Evolutionary conservation across 2,797 vertebrate species (phyloP).

Genomic region (Gymnopithys bicolor): DNA sequence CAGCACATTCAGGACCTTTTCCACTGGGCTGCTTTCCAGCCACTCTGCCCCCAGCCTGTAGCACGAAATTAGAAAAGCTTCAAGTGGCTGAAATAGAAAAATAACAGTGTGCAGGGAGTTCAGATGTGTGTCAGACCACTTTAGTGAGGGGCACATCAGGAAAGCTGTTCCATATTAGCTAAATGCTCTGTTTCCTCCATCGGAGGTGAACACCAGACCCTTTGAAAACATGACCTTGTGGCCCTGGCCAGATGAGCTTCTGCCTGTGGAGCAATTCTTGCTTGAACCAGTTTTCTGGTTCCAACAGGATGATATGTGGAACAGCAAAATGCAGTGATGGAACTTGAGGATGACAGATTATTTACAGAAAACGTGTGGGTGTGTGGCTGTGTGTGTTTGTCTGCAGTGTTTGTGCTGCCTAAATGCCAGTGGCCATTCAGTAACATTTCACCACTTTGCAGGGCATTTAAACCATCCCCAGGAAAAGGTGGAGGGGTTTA

Average conservation of each 20-base stretch:
- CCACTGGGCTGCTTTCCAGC: neutral
- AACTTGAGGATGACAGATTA: conserved; percentile 23
- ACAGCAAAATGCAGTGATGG: conserved; percentile 1
- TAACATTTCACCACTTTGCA: neutral
- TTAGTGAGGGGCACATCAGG: neutral
- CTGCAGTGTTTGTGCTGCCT: neutral
- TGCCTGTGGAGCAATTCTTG: neutral
- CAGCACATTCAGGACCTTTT: neutral
- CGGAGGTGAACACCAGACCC: neutral
- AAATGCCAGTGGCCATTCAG: neutral
- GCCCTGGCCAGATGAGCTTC: neutral
- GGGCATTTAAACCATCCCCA: neutral
- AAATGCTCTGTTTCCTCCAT: neutral
- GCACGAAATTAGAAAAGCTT: neutral
- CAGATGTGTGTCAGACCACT: neutral
- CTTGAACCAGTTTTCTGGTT: neutral
- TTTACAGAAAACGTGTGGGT: conserved; percentile 22
- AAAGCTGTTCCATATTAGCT: neutral
- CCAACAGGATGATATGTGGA: neutral
- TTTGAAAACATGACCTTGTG: neutral
- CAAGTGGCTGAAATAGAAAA: neutral
- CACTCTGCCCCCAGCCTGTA: neutral
- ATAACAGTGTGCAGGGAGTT: neutral
- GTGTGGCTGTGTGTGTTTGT: neutral
- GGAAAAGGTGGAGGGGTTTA: neutral